Conservation (phyloP, 2,888 invertebrate genomes). For the Melinopterus prodromus region DNA sequence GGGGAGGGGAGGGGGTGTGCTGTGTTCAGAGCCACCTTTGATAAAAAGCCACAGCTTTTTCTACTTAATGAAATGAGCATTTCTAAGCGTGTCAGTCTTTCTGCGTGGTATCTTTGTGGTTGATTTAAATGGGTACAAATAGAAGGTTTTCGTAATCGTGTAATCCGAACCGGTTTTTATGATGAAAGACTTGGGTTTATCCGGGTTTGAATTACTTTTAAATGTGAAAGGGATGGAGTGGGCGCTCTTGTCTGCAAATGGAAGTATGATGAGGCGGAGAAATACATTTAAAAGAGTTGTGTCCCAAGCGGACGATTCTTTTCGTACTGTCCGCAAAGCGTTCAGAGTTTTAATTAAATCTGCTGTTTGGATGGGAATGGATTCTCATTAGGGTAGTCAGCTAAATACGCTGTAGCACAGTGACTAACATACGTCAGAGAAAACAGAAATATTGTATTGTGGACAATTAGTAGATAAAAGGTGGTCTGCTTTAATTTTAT, state of each 20-base stretch:
- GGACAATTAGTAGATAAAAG: too few relatives aligned
- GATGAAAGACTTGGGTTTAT: background rate
- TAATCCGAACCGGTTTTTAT: background rate
- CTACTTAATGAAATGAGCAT: slow-evolving; percentile 24
- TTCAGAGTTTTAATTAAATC: background rate
- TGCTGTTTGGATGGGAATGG: background rate
- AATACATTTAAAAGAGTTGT: slow-evolving; percentile 4
- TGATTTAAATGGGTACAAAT: background rate
- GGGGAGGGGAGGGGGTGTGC: background rate
- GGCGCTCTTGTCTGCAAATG: background rate
- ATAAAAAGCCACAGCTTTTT: background rate
- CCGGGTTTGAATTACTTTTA: background rate
- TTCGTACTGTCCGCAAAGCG: background rate
- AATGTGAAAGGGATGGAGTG: background rate
- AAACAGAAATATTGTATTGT: background rate
- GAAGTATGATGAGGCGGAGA: background rate
- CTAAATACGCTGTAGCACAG: background rate
- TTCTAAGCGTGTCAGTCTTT: background rate
- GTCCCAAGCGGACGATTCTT: background rate
- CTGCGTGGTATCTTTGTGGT: background rate
- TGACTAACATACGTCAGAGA: background rate
- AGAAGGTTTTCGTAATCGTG: background rate
- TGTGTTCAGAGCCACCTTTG: background rate
- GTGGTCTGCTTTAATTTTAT: too few relatives aligned
- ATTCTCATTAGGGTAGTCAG: background rate